Percentiles rank a stretch among this genome's conserved stretches.
Evolutionary conservation across 1,140 invertebrate genomes (phyloP).

Genomic region (Chrysopa pallens): DNA sequence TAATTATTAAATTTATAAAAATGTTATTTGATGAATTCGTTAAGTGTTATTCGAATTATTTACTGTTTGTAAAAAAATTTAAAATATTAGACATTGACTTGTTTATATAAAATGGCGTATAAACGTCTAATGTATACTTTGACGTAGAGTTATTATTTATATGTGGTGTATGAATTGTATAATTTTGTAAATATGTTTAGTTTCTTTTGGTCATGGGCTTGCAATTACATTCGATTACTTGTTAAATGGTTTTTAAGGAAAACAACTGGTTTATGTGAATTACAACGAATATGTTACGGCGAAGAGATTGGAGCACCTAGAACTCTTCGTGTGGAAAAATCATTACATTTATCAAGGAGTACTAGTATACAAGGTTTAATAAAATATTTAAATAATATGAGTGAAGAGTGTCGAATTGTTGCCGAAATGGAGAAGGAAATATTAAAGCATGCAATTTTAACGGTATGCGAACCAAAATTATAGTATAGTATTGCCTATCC

Average conservation of each 20-base stretch:
- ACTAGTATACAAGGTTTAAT: conserved; percentile 46
- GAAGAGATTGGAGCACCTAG: conserved; percentile 50
- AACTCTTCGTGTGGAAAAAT: conserved; percentile 52
- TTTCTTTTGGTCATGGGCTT: too few species aligned
- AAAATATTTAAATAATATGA: conserved; percentile 42
- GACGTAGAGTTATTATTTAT: too few species aligned
- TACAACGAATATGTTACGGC: conserved; percentile 83
- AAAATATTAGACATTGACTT: too few species aligned
- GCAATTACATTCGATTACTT: conserved; percentile 42
- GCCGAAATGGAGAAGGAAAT: conserved; percentile 28
- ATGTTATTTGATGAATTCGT: too few species aligned
- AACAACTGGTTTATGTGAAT: conserved; percentile 73
- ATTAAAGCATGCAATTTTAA: conserved; percentile 36
- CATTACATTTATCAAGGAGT: conserved; percentile 48
- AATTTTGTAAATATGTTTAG: not conserved
- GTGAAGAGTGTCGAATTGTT: conserved; percentile 30
- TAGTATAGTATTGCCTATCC: too few species aligned
- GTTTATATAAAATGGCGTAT: too few species aligned
- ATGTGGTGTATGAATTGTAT: too few species aligned
- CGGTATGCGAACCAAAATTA: conserved; percentile 11
- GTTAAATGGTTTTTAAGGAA: conserved; percentile 77
- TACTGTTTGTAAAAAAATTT: too few species aligned
- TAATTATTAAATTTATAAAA: too few species aligned
- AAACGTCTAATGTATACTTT: too few species aligned
- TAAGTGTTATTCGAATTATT: too few species aligned